Base-by-base conservation (phyloP, 2,113 vertebrate species). In the Alouatta palliata region DNA sequence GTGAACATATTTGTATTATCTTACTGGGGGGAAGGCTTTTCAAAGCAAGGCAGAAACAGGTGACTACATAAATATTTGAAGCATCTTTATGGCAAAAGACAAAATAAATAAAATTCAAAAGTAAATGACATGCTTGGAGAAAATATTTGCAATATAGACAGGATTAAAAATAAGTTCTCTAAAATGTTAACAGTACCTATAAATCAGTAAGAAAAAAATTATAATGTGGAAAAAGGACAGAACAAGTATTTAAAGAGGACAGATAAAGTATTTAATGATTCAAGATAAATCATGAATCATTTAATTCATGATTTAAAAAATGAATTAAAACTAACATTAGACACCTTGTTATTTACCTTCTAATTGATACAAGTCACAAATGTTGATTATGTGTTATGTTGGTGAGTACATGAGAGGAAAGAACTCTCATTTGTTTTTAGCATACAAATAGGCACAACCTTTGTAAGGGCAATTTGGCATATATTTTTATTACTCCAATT, bases 21-120 rank as follows among this genome's bases (percentile, higher is more conserved):
- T 84, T 87, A 80, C 8, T 54, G 23, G 71, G 20, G 30, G 2
- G 9, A 25, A 61, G 25, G 6, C 11, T 89, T 97, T 94, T 79
- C 66, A 92, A 95, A 94, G 71, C 35, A 87, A 97, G 45, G 32
- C 73, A 66, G 80, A 96, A 91, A 79, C 43, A 58, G 70, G 92
- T 91, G 13, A 82, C 19, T 70, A 82, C 11, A 30, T 87, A 94
- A 77, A 79, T 71, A 94, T 52, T 85, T 79, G 49, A 61, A 71
- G 71, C 5, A 6, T 68, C 23, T 68, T 73, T 52, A 75, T 87
- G 81, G 7, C 20, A 83, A 87, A 70, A 83, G 68, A 75, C 68
- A 96, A 86, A 80, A 84, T 14, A 76, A 70, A 81, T 70, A 71
- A 43, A 87, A 80, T 90, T 47, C 43, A 61, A 84, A 79, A 87